Percentiles rank a stretch among this genome's conserved stretches.
Evolutionary conservation across 2,113 vertebrate genomes (phyloP).

Genomic region (Phalacrocorax pelagicus): DNA sequence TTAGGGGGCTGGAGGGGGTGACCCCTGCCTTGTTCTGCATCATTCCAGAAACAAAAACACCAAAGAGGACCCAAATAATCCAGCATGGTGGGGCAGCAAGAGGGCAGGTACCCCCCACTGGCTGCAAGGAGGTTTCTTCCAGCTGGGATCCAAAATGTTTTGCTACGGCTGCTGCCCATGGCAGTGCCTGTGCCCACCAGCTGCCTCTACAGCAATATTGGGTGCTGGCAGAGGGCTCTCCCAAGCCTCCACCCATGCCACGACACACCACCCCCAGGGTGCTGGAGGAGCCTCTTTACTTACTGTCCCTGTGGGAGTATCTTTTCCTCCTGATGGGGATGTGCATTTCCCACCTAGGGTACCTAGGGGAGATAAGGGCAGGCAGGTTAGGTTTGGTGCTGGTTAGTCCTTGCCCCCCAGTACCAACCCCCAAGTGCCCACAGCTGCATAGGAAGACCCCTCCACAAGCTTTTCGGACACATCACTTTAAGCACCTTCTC

Average conservation of each 20-base stretch:
- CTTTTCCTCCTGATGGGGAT: not conserved
- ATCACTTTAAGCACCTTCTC: not conserved
- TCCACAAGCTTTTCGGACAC: not conserved
- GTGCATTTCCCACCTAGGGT: not conserved
- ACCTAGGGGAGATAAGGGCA: not conserved
- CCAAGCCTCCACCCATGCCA: accelerated
- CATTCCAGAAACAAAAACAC: not conserved
- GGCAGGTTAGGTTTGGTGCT: not conserved
- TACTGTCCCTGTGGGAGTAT: constrained; percentile 33
- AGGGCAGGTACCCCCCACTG: not conserved
- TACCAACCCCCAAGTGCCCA: accelerated
- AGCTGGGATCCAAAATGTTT: accelerated
- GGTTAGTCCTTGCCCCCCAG: accelerated
- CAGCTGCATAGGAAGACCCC: accelerated
- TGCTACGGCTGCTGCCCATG: accelerated
- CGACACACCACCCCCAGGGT: accelerated
- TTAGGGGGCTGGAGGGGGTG: accelerated
- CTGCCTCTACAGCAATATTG: accelerated
- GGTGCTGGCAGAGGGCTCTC: not conserved
- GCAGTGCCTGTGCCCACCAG: accelerated
- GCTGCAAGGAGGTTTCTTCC: not conserved
- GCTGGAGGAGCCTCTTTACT: not conserved
- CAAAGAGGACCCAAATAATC: not conserved
- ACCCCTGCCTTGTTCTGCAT: accelerated
- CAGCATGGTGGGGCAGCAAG: not conserved